Evolutionary conservation across 64 coral and sea anemone species (phyloP).

Genomic region (Dendronephthya gigantea): DNA sequence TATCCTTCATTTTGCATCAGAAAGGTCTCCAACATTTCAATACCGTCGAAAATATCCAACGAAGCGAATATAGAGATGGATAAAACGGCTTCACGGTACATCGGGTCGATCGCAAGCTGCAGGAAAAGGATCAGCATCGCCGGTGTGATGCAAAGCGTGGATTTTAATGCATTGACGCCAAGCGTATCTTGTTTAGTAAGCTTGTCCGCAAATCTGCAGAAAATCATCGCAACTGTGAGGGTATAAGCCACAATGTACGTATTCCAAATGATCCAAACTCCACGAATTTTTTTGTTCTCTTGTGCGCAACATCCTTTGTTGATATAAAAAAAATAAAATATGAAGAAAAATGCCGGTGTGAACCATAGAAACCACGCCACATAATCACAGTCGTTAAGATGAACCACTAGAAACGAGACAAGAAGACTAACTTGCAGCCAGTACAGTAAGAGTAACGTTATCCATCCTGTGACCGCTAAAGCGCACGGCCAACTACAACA

Average conservation of each 20-base stretch:
- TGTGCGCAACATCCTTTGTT: background rate
- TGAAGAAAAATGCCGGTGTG: background rate
- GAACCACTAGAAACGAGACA: background rate
- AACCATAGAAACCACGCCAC: background rate
- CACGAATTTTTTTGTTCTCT: background rate
- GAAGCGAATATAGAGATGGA: background rate
- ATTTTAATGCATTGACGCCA: background rate
- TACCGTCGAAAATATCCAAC: slow-evolving; percentile 4
- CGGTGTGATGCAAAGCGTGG: background rate
- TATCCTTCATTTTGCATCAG: no score
- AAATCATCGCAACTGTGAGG: background rate
- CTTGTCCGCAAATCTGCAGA: background rate
- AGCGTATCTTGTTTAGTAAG: background rate
- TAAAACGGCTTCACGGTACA: background rate
- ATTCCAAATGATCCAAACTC: background rate
- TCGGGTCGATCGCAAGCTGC: background rate
- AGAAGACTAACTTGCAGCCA: background rate
- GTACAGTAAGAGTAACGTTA: background rate
- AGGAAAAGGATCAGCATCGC: background rate
- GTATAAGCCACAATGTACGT: background rate
- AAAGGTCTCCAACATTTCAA: background rate
- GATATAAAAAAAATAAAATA: background rate
- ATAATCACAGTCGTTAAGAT: background rate
- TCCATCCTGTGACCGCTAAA: background rate
- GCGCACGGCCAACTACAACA: no score